Evolutionary conservation across 2,888 invertebrate species (phyloP).

Genomic region (Oconnorella tubifera): DNA sequence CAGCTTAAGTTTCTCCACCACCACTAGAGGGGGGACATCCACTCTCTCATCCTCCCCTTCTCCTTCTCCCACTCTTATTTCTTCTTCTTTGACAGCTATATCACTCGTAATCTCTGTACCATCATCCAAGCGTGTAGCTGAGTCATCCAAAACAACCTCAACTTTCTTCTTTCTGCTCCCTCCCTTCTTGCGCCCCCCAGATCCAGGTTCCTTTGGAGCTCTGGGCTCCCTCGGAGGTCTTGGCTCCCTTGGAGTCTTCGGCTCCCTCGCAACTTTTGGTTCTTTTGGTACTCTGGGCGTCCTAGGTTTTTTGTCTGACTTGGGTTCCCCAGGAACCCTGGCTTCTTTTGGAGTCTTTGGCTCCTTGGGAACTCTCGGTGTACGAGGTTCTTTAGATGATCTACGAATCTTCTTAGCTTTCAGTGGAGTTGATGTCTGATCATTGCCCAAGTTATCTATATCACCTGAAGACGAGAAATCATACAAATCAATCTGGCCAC

Average conservation of each 20-base stretch:
- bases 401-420: slow-evolving; percentile 38
- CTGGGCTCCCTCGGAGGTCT: slow-evolving; percentile 36
- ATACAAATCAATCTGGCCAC: slow-evolving; percentile 3
- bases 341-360: slow-evolving; percentile 17
- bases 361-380: slow-evolving; percentile 40
- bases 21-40: no score
- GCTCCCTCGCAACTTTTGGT: slow-evolving; percentile 36
- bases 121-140: no score
- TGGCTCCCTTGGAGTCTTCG: slow-evolving; percentile 37
- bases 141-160: slow-evolving; percentile 10
- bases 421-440: slow-evolving; percentile 9
- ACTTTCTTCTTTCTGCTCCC: slow-evolving; percentile 3
- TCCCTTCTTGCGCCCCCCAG: no score
- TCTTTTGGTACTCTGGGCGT: slow-evolving; percentile 35
- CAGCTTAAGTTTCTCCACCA: no score
- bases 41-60: no score
- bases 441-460: no score
- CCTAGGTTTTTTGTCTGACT: slow-evolving; percentile 34
- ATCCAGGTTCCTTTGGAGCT: slow-evolving; percentile 34
- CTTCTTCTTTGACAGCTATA: no score
- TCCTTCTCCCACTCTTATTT: background rate
- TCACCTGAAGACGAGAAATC: no score
- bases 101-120: no score
- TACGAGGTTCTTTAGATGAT: slow-evolving; percentile 43
- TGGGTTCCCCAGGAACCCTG: slow-evolving; percentile 27